Evolutionary conservation across 1,140 invertebrate species (phyloP), one percentile per base, ranked within the genome.

Genomic region (Cyclargus thomasi): DNA sequence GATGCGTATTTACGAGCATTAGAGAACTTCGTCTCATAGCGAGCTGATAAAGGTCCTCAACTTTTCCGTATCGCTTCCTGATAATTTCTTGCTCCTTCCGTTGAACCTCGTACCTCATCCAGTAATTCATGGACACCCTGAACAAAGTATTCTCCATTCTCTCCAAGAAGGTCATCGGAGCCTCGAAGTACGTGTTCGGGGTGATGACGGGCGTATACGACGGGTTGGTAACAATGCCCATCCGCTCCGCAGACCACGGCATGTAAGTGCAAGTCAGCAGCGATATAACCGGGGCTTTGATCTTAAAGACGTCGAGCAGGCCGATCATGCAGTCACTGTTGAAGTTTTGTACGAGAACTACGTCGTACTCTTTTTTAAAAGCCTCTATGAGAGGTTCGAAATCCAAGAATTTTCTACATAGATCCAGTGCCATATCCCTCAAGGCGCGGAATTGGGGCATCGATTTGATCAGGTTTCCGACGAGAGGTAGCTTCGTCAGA

Each of bases 341-440:
- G 74, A 95, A 95, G 36, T 90, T 90, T 75, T 95, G 94, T 0
- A 92, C 91, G 8, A 95, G 75, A 0, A 95, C 78, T 0, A 95
- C 35, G 75, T 95, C 94, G 64, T 93, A 95, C 8, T 92, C 78
- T 10, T 81, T 79, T 36, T 75, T 79, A 4, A 85, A 72, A 0
- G 91, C 69, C 3, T 88, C 71, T 7, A 81, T 74, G 0, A 93
- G 73, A 1, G 79, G 74, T 0, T 78, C 71, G 64, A 83, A 81
- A 0, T 72, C 76, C 8, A 93, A 72, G 1, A 81, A 73, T n/a
- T 71, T 72, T 5, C 83, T 70, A 63, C 93, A 93, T 1, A 87
- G 78, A 5, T 75, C 64, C 16, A 83, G 36, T 47, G 85, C 82
- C 67, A 82, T 76, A 0, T 76, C 79, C 4, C 67, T 71, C 0